These are phyloP conservation scores for Torymus tubicola DNA, from an alignment of 2,888 invertebrate genomes.

Conservation along the genomic window DNA sequence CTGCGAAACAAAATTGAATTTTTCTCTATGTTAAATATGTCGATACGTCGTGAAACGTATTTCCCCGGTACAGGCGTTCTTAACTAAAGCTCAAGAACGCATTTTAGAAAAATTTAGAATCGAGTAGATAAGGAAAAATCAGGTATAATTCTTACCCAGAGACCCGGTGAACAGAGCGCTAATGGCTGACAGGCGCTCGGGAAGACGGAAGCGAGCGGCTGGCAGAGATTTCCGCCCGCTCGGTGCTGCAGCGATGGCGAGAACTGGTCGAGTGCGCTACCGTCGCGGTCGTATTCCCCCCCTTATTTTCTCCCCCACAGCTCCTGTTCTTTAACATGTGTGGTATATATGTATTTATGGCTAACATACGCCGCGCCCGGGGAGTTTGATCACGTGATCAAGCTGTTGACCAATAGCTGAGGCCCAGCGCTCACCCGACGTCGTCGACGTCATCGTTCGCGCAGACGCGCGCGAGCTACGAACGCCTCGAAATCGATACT, in stretches of 20 bases:
- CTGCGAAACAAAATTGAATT: constrained; percentile 62
- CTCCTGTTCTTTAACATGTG: neutral
- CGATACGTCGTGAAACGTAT: neutral
- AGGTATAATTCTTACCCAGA: constrained; percentile 49
- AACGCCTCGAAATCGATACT: constrained; percentile 31
- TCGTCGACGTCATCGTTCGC: constrained; percentile 19
- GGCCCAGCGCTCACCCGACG: constrained; percentile 1
- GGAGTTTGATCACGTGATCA: constrained; percentile 59
- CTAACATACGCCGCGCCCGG: neutral
- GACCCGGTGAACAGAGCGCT: constrained; percentile 73
- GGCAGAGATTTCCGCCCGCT: constrained; percentile 65
- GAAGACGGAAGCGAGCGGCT: constrained; percentile 73
- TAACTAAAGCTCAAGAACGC: no score
- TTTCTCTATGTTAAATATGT: neutral
- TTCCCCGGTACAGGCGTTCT: no score
- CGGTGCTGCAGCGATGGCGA: constrained; percentile 53
- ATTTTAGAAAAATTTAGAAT: neutral
- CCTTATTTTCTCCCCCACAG: neutral
- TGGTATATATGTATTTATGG: no score
- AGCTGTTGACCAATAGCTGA: constrained; percentile 55
- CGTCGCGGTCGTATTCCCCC: no score
- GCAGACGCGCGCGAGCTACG: constrained; percentile 25
- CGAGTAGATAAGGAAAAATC: neutral
- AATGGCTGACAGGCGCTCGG: constrained; percentile 73
- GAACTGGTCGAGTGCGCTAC: constrained; percentile 42